phyloP scores from a whole-genome alignment of 2,797 vertebrate species.

The Lacerta bilineata region DNA sequence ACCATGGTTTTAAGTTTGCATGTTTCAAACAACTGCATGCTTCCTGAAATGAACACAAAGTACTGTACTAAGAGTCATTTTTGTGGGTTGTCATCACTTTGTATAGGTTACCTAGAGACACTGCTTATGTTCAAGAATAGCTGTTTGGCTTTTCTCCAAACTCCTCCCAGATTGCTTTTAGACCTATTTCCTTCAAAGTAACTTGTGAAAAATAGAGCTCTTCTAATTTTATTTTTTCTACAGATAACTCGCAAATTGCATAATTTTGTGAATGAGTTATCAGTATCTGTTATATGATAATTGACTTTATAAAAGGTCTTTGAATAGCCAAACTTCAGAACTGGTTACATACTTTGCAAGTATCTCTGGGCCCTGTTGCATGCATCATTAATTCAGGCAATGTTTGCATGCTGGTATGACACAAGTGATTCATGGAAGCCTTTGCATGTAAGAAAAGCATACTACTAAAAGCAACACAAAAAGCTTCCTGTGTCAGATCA shows the following conservation, averaged over 20 bases:
- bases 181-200: not conserved
- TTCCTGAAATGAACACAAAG: not conserved
- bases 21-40: not conserved
- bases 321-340: conserved; percentile 1
- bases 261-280: not conserved
- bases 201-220: no score
- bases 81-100: not conserved
- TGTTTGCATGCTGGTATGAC: not conserved
- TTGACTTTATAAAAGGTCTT: not conserved
- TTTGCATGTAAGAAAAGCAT: not conserved
- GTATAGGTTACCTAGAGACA: not conserved
- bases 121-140: not conserved
- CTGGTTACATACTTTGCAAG: not conserved
- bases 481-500: not conserved
- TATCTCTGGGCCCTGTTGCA: not conserved
- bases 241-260: not conserved
- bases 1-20: no score
- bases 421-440: not conserved
- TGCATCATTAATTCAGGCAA: not conserved
- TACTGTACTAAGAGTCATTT: not conserved
- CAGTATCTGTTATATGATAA: not conserved
- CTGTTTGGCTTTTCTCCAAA: not conserved
- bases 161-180: not conserved
- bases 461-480: not conserved
- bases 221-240: not conserved